Percentiles rank a stretch among this genome's conserved stretches.
Evolutionary conservation across 2,888 invertebrate genomes (phyloP).

Genomic region (Eulithis prunata): DNA sequence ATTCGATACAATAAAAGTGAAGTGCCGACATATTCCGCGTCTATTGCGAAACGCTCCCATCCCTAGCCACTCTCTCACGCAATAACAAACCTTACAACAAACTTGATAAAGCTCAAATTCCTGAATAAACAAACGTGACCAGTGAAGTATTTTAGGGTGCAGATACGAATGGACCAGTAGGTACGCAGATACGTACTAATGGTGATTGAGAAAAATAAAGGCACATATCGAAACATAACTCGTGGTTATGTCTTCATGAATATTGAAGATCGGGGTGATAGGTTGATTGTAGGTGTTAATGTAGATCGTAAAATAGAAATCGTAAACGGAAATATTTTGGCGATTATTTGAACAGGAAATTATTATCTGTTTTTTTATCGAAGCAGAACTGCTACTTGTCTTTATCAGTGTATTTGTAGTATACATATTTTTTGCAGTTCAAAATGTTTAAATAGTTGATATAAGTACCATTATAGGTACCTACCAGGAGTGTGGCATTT

Average conservation of each 20-base stretch:
- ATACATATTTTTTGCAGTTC: too few species aligned
- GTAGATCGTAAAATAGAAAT: constrained; percentile 58
- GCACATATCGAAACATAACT: constrained; percentile 72
- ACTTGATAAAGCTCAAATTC: constrained; percentile 44
- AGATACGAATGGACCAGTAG: constrained; percentile 64
- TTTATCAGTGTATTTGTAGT: too few species aligned
- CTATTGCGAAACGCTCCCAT: constrained; percentile 69
- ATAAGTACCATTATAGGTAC: too few species aligned
- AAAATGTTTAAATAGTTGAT: too few species aligned
- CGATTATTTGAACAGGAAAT: background rate
- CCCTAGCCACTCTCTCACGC: constrained; percentile 45
- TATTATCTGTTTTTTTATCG: background rate
- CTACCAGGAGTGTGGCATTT: too few species aligned
- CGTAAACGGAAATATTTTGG: constrained; percentile 46
- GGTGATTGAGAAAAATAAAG: constrained; percentile 84
- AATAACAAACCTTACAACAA: constrained; percentile 43
- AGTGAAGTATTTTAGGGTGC: constrained; percentile 66
- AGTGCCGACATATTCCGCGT: constrained; percentile 84
- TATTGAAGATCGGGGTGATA: constrained; percentile 80
- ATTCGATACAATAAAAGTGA: constrained; percentile 85
- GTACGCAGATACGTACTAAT: constrained; percentile 81
- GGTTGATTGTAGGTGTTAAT: constrained; percentile 75
- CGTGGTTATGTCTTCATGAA: constrained; percentile 82
- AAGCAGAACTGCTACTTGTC: background rate
- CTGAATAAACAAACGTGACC: constrained; percentile 36